phyloP scores from a whole-genome alignment of 92 coral and sea anemone species.

The Epizoanthus ramosus region DNA sequence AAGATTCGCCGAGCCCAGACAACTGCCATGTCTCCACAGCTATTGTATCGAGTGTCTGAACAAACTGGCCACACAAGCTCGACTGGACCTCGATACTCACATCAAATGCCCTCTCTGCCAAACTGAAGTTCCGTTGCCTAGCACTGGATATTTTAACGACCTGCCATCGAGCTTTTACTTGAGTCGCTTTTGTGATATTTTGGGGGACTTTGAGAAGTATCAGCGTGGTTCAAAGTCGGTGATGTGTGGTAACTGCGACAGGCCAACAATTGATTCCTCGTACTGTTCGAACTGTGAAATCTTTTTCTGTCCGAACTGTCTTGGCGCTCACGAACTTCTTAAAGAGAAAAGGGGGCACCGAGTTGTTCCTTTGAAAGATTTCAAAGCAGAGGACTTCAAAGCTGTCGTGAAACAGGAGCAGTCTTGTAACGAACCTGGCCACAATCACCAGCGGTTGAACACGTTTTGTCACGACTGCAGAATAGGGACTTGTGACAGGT shows the following conservation, averaged over 20 bases:
- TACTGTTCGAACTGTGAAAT: slow-evolving; percentile 11
- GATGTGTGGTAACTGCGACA: slow-evolving; percentile 30
- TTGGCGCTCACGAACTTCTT: slow-evolving; percentile 15
- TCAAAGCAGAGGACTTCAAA: slow-evolving; percentile 42
- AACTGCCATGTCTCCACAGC: slow-evolving; percentile 26
- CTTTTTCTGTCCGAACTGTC: slow-evolving; percentile 26
- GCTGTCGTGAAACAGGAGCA: slow-evolving; percentile 41
- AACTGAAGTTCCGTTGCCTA: slow-evolving; percentile 12
- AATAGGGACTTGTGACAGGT: slow-evolving; percentile 12
- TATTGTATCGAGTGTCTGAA: slow-evolving; percentile 26
- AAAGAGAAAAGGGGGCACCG: slow-evolving; percentile 34
- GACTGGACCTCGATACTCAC: background rate
- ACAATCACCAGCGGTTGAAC: slow-evolving; percentile 24
- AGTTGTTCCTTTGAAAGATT: slow-evolving; percentile 25
- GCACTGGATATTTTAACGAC: slow-evolving; percentile 18
- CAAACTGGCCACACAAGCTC: slow-evolving; percentile 8
- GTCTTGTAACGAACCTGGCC: slow-evolving; percentile 27
- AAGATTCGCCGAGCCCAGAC: slow-evolving; percentile 26
- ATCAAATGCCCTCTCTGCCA: slow-evolving; percentile 26
- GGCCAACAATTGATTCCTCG: slow-evolving; percentile 6
- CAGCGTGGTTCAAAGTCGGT: slow-evolving; percentile 30
- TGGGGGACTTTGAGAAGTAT: slow-evolving; percentile 29
- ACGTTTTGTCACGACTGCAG: slow-evolving; percentile 35
- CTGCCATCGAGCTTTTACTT: slow-evolving; percentile 28
- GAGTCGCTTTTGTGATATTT: slow-evolving; percentile 33